These are phyloP conservation scores for Kryptolebias marmoratus DNA, from an alignment of 2,113 vertebrate species.

Conservation along the genomic window DNA sequence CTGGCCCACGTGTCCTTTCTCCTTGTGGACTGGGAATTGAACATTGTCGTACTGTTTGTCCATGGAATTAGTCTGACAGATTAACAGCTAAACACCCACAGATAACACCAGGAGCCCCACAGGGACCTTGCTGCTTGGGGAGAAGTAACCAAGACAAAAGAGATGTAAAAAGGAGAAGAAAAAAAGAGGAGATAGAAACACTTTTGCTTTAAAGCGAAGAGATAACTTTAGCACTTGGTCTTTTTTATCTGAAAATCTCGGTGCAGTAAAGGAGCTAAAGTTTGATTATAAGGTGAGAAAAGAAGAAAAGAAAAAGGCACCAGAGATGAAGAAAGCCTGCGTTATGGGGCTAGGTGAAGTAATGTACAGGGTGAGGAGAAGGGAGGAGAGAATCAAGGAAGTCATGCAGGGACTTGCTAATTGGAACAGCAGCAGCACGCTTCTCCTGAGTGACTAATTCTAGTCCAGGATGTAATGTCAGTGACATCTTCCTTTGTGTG, in stretches of 20 bases:
- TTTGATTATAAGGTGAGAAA: constrained; percentile 29
- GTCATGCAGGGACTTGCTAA: constrained; percentile 71
- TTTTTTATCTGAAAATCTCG: constrained; percentile 51
- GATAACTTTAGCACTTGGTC: constrained; percentile 38
- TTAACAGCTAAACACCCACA: constrained; percentile 78
- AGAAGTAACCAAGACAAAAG: constrained; percentile 36
- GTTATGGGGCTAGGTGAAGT: constrained; percentile 62
- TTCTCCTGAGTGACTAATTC: constrained; percentile 73
- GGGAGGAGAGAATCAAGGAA: constrained; percentile 45
- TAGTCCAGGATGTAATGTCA: constrained; percentile 62
- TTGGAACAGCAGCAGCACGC: constrained; percentile 67
- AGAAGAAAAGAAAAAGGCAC: constrained; percentile 18
- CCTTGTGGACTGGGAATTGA: constrained; percentile 66
- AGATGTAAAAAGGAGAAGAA: constrained; percentile 15
- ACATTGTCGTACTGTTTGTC: constrained; percentile 70
- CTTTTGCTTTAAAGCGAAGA: constrained; percentile 28
- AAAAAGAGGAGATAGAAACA: not conserved
- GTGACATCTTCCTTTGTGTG: constrained; percentile 61
- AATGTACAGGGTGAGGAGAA: constrained; percentile 46
- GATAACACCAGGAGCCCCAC: constrained; percentile 62
- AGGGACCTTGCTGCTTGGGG: constrained; percentile 60
- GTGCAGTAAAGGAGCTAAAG: constrained; percentile 21
- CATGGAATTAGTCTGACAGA: constrained; percentile 76
- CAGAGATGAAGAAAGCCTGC: constrained; percentile 33
- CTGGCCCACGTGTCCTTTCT: constrained; percentile 64